phyloP scores from a whole-genome alignment of 2,113 vertebrate species.

The Trinectes maculatus region DNA sequence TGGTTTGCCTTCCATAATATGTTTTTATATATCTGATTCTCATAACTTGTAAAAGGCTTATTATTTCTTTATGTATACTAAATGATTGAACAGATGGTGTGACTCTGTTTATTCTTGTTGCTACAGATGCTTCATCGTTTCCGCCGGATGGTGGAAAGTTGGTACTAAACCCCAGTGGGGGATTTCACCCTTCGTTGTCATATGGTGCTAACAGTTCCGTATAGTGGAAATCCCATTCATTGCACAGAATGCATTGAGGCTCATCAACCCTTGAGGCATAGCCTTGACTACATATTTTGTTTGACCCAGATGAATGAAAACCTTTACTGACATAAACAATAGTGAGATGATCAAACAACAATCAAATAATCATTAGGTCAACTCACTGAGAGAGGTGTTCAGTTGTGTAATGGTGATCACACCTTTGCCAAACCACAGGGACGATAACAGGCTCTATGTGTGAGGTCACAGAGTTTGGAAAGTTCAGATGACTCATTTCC shows the following conservation, averaged over 20 bases:
- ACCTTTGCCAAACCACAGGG: neutral
- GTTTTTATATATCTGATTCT: neutral
- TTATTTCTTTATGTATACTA: neutral
- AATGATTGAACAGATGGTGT: neutral
- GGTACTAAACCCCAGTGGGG: neutral
- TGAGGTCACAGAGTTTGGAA: slow-evolving; percentile 41
- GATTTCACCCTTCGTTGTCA: slow-evolving; percentile 17
- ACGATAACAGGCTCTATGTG: neutral
- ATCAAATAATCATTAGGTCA: neutral
- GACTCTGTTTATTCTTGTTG: slow-evolving; percentile 2
- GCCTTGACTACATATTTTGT: neutral
- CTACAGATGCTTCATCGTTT: slow-evolving; percentile 15
- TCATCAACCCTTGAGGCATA: neutral
- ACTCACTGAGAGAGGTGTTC: too few relatives aligned
- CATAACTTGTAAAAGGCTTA: neutral
- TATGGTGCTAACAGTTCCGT: neutral
- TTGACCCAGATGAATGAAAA: neutral
- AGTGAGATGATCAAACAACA: neutral
- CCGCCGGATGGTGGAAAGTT: neutral
- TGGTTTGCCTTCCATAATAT: too few relatives aligned
- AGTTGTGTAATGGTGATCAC: neutral
- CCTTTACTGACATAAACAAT: neutral
- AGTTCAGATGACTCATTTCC: slow-evolving; percentile 43
- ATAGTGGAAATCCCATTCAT: slow-evolving; percentile 17
- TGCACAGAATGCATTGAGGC: neutral